Base-by-base conservation (phyloP, 2,888 invertebrate genomes). In the Synergus gifuensis region DNA sequence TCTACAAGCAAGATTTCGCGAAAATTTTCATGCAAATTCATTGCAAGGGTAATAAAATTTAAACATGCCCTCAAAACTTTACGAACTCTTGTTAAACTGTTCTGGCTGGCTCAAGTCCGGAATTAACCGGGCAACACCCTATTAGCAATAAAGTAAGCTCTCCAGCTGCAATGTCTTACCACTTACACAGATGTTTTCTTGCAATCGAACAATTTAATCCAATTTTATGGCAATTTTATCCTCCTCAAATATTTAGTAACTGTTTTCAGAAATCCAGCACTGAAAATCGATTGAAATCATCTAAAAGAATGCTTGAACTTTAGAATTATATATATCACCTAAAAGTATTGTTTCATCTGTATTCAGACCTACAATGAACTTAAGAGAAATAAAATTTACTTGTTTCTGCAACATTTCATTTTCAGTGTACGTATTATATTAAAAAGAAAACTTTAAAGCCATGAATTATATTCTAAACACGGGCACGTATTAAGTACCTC, bases 1-100 rank as follows among this genome's bases (percentile, higher is more conserved):
- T 82, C 83, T 83, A 81, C 80, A 80, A 76, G 58, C 44, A n/a
- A 8, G 42, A 54, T 54, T 73, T 73, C 78, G 78, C 77, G 84
- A 84, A 83, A 90, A 89, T 91, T 89, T 90, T 87, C 88, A 90
- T 89, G 88, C 87, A 90, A 89, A 90, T 89, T 88, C 88, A 87
- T 86, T 84, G 87, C 83, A 81, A 79, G 79, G 86, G 83, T 86
- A 88, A 88, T 90, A 89, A 90, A 90, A 91, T 90, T 90, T 89
- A 89, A 91, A 88, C 85, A 86, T 85, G 80, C 81, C 83, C 78
- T 62, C 80, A 79, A 81, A 85, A 83, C 83, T 86, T 85, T 83
- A 80, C 82, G 78, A 81, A 84, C 83, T 83, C 78, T 79, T 76
- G 69, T 81, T 85, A 85, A 88, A 87, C 86, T 88, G 83, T 73